Evolutionary conservation across 1,140 invertebrate genomes (phyloP).

Genomic region (Zaprionus tsacasi): DNA sequence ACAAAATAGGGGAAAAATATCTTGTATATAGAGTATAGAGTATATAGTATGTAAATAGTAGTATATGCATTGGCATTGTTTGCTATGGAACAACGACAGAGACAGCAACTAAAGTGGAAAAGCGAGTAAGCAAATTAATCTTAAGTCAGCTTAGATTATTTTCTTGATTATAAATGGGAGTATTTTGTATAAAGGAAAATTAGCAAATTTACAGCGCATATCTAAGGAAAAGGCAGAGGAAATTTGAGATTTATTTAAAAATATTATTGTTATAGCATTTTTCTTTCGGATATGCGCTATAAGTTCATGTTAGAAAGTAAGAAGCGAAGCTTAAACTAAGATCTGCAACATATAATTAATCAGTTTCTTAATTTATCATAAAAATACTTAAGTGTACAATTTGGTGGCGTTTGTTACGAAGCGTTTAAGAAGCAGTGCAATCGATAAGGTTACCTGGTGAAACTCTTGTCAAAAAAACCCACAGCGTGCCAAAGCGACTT

Average conservation of each 20-base stretch:
- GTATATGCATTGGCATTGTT: slow-evolving; percentile 31
- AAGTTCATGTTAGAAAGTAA: not conserved
- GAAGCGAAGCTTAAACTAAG: slow-evolving; percentile 34
- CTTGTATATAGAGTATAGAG: slow-evolving; percentile 15
- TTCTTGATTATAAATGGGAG: slow-evolving; percentile 49
- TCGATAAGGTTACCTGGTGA: slow-evolving; percentile 84
- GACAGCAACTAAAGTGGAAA: slow-evolving; percentile 52
- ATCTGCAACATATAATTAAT: slow-evolving; percentile 38
- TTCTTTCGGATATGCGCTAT: not conserved
- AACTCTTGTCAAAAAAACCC: slow-evolving; percentile 84
- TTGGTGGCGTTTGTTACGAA: slow-evolving; percentile 58
- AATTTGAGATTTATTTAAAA: no score
- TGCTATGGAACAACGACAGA: slow-evolving; percentile 42
- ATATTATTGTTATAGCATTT: not conserved
- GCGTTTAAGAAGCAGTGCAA: slow-evolving; percentile 82
- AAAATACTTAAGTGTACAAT: slow-evolving; percentile 44
- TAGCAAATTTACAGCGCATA: slow-evolving; percentile 53
- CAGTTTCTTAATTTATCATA: slow-evolving; percentile 21
- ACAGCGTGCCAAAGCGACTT: slow-evolving; percentile 86
- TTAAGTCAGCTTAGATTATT: slow-evolving; percentile 67
- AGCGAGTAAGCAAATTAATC: slow-evolving; percentile 75
- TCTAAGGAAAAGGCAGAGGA: slow-evolving; percentile 2
- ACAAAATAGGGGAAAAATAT: slow-evolving; percentile 49
- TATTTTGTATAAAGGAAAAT: slow-evolving; percentile 60
- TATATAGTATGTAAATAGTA: slow-evolving; percentile 15